phyloP scores from a whole-genome alignment of 1,140 invertebrate species.

The Leptinotarsa defecta region DNA sequence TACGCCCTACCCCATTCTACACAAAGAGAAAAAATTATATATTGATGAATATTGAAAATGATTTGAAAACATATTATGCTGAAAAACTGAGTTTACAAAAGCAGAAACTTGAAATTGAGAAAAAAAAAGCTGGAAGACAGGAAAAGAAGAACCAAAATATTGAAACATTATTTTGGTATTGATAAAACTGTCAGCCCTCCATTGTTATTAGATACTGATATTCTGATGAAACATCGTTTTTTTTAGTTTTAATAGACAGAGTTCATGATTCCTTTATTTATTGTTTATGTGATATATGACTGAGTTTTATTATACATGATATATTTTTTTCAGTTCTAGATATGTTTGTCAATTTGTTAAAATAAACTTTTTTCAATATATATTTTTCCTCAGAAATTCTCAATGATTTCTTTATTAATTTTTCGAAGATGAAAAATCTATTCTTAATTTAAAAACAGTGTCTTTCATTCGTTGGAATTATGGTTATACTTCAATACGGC shows the following conservation, averaged over 20 bases:
- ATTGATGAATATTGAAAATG: background rate
- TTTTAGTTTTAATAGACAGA: background rate
- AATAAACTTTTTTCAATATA: background rate
- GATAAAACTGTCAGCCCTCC: background rate
- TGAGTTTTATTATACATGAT: background rate
- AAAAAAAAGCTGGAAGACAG: background rate
- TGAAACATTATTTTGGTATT: background rate
- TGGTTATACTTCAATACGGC: background rate
- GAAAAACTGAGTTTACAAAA: background rate
- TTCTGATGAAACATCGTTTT: background rate
- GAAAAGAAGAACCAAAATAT: background rate
- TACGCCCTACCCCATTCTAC: background rate
- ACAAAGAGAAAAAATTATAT: background rate
- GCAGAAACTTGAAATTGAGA: background rate
- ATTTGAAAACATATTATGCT: background rate
- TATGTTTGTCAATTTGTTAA: background rate
- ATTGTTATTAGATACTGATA: background rate
- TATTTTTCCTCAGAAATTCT: background rate
- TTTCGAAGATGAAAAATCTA: background rate
- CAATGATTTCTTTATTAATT: background rate
- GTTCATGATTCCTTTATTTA: too few species aligned
- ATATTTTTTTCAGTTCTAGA: conserved; percentile 10
- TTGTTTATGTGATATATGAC: too few species aligned
- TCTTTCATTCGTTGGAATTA: background rate
- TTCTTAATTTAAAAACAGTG: background rate